Evolutionary conservation across 64 coral and sea anemone genomes (phyloP), one percentile per base, ranked within the genome.

Genomic region (Montipora cactus): DNA sequence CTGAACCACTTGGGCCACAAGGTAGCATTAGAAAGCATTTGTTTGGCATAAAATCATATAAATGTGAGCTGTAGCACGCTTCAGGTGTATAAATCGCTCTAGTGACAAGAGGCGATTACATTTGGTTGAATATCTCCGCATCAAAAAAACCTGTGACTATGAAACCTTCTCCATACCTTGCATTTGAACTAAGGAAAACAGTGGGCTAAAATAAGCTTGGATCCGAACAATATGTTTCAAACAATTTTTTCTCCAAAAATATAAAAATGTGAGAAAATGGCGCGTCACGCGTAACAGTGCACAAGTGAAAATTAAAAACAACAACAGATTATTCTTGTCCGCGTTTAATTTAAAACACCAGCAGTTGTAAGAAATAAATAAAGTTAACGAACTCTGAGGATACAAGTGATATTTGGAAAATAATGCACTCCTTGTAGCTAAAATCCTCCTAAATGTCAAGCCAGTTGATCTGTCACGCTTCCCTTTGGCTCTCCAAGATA

Each of bases 391-490:
- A 64, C 61, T 64, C 61, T 64, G 61, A 64, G 61, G 61, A 64
- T 64, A 64, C 61, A 64, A 78, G 25, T 78, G 76, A 78, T 78
- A 78, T 78, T 78, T 78, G 76, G 47, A 78, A 78, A 78, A 49
- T 78, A 78, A 78, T 78, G 76, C 76, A 50, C 76, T 52, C 47
- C 76, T 78, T 78, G 76, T 49, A 16, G 76, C 44, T 47, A 78
- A 47, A 78, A 78, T 78, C 76, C 76, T 78, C 76, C 76, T 78
- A 78, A 78, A 78, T 78, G 44, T 78, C 76, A 78, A 78, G 76
- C 47, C 76, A 78, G 76, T 78, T 14, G 44, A 78, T 78, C 76
- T 14, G 11, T 78, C 76, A 49, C 4, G 76, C 76, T 49, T 78
- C 76, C 47, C 76, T 78, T 78, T 78, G 44, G 47, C 52, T 55